Percentiles rank a stretch among this genome's conserved stretches.
These are phyloP conservation scores for Emydoidea blandingii DNA, from an alignment of 2,797 vertebrate species.

Conservation along the genomic window DNA sequence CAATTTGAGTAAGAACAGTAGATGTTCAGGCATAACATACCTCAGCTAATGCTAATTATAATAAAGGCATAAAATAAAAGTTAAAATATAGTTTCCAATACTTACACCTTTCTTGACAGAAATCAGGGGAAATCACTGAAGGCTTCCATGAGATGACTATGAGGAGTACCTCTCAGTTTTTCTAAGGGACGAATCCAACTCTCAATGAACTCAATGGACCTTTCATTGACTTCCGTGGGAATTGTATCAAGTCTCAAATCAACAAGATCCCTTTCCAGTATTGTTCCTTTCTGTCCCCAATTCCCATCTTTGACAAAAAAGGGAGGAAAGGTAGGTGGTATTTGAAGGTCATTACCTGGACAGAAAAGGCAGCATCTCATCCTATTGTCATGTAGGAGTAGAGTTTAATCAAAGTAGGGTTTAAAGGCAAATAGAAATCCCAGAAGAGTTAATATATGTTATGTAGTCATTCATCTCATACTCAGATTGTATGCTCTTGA, in stretches of 20 bases:
- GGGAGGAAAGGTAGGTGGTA: neutral
- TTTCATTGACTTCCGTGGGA: neutral
- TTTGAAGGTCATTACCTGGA: neutral
- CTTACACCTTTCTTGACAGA: neutral
- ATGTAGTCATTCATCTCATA: neutral
- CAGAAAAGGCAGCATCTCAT: neutral
- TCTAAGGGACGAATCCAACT: neutral
- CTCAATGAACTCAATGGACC: neutral
- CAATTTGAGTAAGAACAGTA: neutral
- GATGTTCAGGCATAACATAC: neutral
- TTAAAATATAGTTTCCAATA: neutral
- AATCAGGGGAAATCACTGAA: neutral
- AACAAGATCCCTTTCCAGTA: neutral
- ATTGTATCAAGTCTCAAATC: neutral
- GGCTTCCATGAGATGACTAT: neutral
- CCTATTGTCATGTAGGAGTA: neutral
- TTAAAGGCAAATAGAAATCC: neutral
- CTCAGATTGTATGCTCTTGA: neutral
- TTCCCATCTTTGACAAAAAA: neutral
- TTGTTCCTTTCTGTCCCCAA: too few species aligned
- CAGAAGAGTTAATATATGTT: rapidly evolving
- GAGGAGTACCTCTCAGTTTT: neutral
- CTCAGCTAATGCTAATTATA: neutral
- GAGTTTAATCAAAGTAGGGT: neutral
- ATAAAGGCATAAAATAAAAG: neutral